phyloP scores from a whole-genome alignment of 2,888 invertebrate species.

The Argynnis bischoffii region DNA sequence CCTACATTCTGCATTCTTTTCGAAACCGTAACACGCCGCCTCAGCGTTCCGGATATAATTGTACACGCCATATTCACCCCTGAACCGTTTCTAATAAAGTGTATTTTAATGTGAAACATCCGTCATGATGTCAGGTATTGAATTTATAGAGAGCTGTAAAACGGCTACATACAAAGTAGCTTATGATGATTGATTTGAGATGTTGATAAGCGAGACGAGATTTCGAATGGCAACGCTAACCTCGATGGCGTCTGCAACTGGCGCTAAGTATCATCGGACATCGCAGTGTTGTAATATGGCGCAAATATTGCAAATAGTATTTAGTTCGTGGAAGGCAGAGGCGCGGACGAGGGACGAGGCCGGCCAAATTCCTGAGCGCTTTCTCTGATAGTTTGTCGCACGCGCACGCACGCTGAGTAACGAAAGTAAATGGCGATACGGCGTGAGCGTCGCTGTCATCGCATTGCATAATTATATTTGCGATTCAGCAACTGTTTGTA shows the following conservation, averaged over 20 bases:
- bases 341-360: constrained; percentile 44
- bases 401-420: constrained; percentile 60
- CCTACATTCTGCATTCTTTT: constrained; percentile 82
- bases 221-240: constrained; percentile 30
- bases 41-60: constrained; percentile 77
- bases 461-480: constrained; percentile 73
- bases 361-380: constrained; percentile 79
- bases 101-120: constrained; percentile 58
- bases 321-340: constrained; percentile 30
- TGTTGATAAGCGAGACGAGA: constrained; percentile 49
- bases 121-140: constrained; percentile 63
- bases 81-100: constrained; percentile 67
- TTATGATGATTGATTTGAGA: constrained; percentile 55
- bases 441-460: constrained; percentile 68
- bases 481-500: constrained; percentile 78
- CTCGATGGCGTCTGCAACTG: constrained; percentile 17
- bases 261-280: constrained; percentile 24
- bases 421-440: constrained; percentile 73
- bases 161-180: constrained; percentile 52
- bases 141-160: constrained; percentile 76
- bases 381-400: constrained; percentile 65
- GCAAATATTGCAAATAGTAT: constrained; percentile 31
- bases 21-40: constrained; percentile 81
- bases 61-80: constrained; percentile 69
- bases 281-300: constrained; percentile 20